Base-by-base conservation (phyloP, 92 coral and sea anemone genomes). In the Ricordea florida region DNA sequence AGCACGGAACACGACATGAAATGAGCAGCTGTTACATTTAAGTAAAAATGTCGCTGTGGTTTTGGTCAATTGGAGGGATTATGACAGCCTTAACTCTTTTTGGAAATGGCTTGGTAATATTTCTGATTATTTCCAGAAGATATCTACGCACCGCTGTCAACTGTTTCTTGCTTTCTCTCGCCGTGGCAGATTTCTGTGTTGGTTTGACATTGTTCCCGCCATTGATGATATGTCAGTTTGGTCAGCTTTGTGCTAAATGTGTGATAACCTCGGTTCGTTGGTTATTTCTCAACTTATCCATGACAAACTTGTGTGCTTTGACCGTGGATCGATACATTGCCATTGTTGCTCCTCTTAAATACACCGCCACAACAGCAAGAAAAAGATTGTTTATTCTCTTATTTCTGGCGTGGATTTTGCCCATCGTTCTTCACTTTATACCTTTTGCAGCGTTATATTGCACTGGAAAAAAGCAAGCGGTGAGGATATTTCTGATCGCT, bases 301-400 rank as follows among this genome's bases (percentile, higher is more conserved):
- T 60, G 67, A 60, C 67, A 22, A 60, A 60, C 47, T 15, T 60
- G 7, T 60, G 67, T 21, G 93, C 93, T 16, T 61, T 89, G 61
- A 76, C 93, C 8, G 28, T 89, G 25, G 93, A 89, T 48, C 81
- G 93, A 34, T 81, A 80, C 83, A 64, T 74, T 26, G 91, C 91
- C 16, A 81, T 86, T 72, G 75, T 84, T 1, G 17, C 72, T 6
- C 91, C 91, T 13, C 41, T 81, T 35, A 25, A 42, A 33, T 87
- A 85, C 45, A 70, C 85, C 9, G 44, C 66, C 2, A 41, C 26
- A 14, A 66, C 78, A n/a, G 61, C 80, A 29, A 38, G 67, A 23
- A 61, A 49, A 50, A 61, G 88, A 36, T 73, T 73, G 5, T 18
- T 62, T 35, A 25, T 77, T 48, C 78, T 73, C 6, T 67, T 88